Evolutionary conservation across 2,888 invertebrate genomes (phyloP).

Genomic region (Tetragnatha montana): DNA sequence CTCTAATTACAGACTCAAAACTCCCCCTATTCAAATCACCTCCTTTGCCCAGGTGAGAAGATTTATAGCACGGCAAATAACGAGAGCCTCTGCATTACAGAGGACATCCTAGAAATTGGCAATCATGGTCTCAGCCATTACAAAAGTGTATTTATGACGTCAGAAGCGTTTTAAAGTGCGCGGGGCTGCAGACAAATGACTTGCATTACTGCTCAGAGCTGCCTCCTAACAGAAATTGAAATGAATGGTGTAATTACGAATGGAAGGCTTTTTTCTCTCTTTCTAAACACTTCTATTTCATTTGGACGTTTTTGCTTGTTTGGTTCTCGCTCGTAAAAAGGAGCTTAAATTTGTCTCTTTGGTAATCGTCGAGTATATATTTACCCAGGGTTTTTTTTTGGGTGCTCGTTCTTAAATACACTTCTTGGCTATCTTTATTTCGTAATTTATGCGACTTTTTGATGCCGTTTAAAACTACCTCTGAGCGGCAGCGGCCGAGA

Average conservation of each 20-base stretch:
- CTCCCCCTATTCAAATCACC: neutral
- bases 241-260: constrained; percentile 66
- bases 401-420: neutral
- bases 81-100: neutral
- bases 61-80: constrained; percentile 20
- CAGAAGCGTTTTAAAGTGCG: constrained; percentile 50
- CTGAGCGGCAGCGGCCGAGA: too few species aligned
- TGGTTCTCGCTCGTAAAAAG: constrained; percentile 38
- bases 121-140: constrained; percentile 57
- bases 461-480: constrained; percentile 4
- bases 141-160: constrained; percentile 55
- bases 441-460: constrained; percentile 25
- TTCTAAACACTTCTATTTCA: constrained; percentile 26
- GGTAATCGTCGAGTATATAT: constrained; percentile 38
- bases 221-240: constrained; percentile 51
- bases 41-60: neutral
- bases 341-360: constrained; percentile 46
- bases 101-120: constrained; percentile 40
- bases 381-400: neutral
- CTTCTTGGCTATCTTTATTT: constrained; percentile 12
- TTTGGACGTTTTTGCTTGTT: constrained; percentile 30
- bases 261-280: constrained; percentile 12
- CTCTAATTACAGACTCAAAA: neutral
- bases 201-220: constrained; percentile 62
- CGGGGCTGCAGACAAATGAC: constrained; percentile 57